Base-by-base conservation (phyloP, 2,113 vertebrate genomes). In the Oxygymnocypris stewartii region DNA sequence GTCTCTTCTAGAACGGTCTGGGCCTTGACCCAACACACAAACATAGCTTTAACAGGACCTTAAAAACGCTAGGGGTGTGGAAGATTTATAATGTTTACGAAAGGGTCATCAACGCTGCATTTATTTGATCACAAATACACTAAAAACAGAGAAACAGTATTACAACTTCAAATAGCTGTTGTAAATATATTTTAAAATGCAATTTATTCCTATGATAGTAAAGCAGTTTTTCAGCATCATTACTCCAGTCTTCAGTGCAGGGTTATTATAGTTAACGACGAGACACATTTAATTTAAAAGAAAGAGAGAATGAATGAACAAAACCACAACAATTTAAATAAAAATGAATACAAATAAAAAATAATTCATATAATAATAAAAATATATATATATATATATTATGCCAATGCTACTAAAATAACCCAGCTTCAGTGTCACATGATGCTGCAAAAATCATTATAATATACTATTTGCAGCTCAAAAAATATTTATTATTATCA, bases 1-100 rank as follows among this genome's bases (percentile, higher is more conserved):
- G 20, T 77, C 40, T 75, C 78, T 82, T 65, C 91, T 92, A 0
- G 92, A 87, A 31, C 91, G 89, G 25, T 88, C 73, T 61, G 91
- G 89, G 23, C 89, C 94, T 94, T 84, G 1, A 11, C 23, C 5
- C 47, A 49, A 74, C 20, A 90, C 10, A 85, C 9, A 65, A 42
- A 82, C 59, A 25, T 18, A 51, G 25, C 44, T 4, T 54, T 78
- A 8, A 54, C n/a, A 47, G 25, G 6, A 47, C 6, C 11, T 42
- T 74, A 42, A 74, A 69, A 67, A 54, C 1, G 35, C 23, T 20
- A 11, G 67, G 35, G 4, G 1, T 73, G 9, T 37, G 67, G 10
- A 73, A 42, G 69, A 42, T 12, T 42, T 23, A 4, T 20, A 37
- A 37, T 37, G 37, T 71, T 71, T 37, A 37, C 20, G 3, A 20